Base-by-base conservation (phyloP, 2,888 invertebrate species). In the Choreutis nemorana region DNA sequence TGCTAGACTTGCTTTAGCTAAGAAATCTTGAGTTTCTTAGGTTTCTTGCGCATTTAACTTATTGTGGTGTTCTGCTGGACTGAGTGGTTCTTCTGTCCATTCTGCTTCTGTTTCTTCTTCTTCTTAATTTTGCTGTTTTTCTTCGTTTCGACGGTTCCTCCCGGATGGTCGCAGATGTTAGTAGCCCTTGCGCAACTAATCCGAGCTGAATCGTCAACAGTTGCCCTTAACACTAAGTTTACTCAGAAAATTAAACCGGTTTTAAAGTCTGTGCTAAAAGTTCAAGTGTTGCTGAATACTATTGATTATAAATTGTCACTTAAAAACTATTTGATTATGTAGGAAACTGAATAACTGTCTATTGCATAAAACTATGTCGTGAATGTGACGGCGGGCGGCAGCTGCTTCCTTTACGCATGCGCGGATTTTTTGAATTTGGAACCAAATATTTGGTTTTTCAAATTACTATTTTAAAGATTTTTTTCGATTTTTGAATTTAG, bases 231-330 rank as follows among this genome's bases (percentile, higher is more conserved):
- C 68, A 64, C 72, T 77, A 77, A 60, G 52, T 26, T 65, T 67
- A 70, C 55, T 60, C 58, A 61, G 54, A 44, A 67, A 73, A 70
- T 65, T 32, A 75, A 77, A 71, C 66, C 64, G 66, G 72, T 70
- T 50, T 42, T 41, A 37, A 43, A 53, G 45, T 48, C 63, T 49
- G 54, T 60, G 51, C 50, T 44, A 32, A 60, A 45, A 67, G 68
- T 75, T 71, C 75, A 77, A 77, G 78, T 77, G 78, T 77, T 77
- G 78, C 78, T 65, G 77, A 75, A 68, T 77, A 70, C 57, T 71
- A 66, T 62, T 58, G 55, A 57, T 62, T 64, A 65, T 46, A 61
- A 63, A 57, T 36, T 39, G 49, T 65, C 73, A 75, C 77, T 78
- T 78, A 78, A 60, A 54, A 63, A 63, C 77, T 77, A 77, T 68